phyloP scores from a whole-genome alignment of 2,113 vertebrate species.

The Mesoclemmys tuberculata region DNA sequence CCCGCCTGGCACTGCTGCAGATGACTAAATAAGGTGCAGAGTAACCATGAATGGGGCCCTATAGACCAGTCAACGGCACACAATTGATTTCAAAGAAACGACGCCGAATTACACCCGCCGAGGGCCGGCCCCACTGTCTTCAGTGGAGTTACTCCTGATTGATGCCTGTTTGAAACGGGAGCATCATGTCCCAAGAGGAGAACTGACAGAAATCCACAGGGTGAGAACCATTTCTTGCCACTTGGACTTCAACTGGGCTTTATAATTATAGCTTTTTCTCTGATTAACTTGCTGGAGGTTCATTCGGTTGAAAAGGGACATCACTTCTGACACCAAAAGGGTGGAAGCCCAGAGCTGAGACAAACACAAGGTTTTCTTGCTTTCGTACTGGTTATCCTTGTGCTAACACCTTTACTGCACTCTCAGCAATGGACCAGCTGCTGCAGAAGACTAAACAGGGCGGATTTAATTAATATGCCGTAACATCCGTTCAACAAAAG shows the following conservation, averaged over 20 bases:
- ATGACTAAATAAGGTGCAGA: background rate
- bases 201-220: background rate
- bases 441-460: background rate
- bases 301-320: background rate
- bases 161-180: background rate
- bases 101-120: background rate
- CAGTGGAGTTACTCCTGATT: background rate
- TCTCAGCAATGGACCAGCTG: background rate
- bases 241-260: background rate
- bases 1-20: background rate
- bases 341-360: background rate
- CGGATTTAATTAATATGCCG: background rate
- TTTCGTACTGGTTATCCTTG: background rate
- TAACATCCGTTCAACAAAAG: background rate
- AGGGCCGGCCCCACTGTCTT: background rate
- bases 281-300: background rate
- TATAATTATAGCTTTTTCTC: background rate
- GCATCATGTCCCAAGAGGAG: too few species aligned
- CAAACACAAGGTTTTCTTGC: background rate
- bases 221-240: background rate
- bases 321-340: background rate
- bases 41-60: background rate
- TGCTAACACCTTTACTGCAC: background rate
- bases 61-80: background rate
- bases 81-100: background rate